A percentile compares a stretch with the other conserved stretches of the same genome.
These are phyloP conservation scores for Drymonia ruficornis DNA, from an alignment of 2,888 invertebrate species.

Conservation along the genomic window DNA sequence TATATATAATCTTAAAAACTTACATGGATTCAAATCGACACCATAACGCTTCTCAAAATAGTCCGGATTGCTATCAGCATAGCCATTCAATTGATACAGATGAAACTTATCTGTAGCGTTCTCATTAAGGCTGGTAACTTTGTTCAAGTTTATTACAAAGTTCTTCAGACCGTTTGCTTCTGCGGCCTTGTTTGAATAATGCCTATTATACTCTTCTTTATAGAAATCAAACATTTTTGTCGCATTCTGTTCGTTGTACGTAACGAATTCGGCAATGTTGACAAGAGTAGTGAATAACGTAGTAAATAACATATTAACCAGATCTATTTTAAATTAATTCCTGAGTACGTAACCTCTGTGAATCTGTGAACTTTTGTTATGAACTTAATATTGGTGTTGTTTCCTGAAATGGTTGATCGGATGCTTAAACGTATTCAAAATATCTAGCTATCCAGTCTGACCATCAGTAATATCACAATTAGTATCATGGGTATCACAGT, in stretches of 20 bases:
- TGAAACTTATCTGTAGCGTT: constrained; percentile 30
- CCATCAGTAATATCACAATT: no score
- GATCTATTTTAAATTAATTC: no score
- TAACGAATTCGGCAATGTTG: constrained; percentile 1
- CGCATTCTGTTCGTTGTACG: constrained; percentile 28
- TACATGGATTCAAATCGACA: constrained; percentile 55
- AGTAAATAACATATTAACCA: background rate
- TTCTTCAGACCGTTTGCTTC: constrained; percentile 45
- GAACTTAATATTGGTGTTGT: no score
- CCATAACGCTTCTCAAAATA: constrained; percentile 51
- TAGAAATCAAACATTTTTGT: constrained; percentile 46
- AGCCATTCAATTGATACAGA: constrained; percentile 54
- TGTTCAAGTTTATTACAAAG: constrained; percentile 54
- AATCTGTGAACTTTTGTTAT: no score
- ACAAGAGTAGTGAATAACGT: background rate
- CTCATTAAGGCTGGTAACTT: constrained; percentile 48
- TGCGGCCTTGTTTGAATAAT: constrained; percentile 39
- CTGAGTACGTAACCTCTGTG: no score
- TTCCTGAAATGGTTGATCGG: no score
- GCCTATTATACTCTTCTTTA: constrained; percentile 52
- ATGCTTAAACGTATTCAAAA: no score
- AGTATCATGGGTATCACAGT: no score
- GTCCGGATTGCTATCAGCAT: constrained; percentile 53
- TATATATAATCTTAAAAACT: constrained; percentile 27
- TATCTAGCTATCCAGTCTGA: no score